phyloP scores from a whole-genome alignment of 2,888 invertebrate species.

The Pterostichus madidus region DNA sequence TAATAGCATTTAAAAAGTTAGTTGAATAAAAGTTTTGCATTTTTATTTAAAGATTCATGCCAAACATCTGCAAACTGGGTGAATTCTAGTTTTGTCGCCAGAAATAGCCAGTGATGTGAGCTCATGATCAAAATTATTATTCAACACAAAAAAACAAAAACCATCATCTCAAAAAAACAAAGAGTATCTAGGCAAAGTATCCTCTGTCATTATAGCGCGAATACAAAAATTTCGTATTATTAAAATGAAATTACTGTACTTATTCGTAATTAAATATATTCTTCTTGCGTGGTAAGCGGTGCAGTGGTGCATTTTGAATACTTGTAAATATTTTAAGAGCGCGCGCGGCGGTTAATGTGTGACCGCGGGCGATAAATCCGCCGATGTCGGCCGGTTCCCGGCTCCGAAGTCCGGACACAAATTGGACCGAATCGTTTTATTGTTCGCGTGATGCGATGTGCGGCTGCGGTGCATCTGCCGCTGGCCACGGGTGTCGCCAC shows the following conservation, averaged over 20 bases:
- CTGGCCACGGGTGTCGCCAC: conserved; percentile 45
- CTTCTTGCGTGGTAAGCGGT: conserved; percentile 14
- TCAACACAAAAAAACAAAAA: conserved; percentile 9
- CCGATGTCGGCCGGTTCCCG: conserved; percentile 38
- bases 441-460: conserved; percentile 43
- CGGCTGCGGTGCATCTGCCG: conserved; percentile 7
- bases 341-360: conserved; percentile 50
- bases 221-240: conserved; percentile 35
- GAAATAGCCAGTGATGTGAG: no score
- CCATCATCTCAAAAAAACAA: conserved; percentile 2
- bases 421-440: conserved; percentile 47
- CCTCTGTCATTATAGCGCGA: conserved; percentile 30
- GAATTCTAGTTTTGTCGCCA: no score
- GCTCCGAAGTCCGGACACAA: conserved; percentile 30
- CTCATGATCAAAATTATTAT: no score
- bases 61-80: no score
- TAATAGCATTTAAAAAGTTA: no score
- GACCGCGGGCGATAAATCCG: conserved; percentile 52
- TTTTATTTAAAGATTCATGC: no score
- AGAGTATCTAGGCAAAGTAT: conserved; percentile 18
- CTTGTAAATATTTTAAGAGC: conserved; percentile 44
- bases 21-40: no score
- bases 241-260: conserved; percentile 51
- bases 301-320: conserved; percentile 48
- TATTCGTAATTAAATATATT: conserved; percentile 48